Evolutionary conservation across 37 sponge, comb jelly and placozoan genomes (phyloP).

Genomic region (Haliclona indistincta): DNA sequence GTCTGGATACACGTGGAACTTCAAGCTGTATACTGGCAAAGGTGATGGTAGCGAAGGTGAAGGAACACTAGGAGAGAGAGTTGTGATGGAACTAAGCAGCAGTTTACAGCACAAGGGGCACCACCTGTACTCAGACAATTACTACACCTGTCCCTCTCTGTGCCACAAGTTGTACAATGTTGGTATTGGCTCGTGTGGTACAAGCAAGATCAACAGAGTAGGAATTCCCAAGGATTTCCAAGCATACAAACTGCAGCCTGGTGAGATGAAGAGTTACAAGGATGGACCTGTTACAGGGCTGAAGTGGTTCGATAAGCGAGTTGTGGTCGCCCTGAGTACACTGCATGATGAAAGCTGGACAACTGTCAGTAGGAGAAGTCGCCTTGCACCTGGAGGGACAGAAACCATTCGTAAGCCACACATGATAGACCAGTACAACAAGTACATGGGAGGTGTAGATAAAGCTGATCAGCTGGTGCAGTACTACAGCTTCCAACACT

Average conservation of each 20-base stretch:
- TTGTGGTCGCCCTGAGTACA: conserved; percentile 17
- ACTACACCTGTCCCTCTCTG: conserved; percentile 45
- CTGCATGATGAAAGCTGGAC: conserved; percentile 17
- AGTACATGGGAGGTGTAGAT: conserved; percentile 48
- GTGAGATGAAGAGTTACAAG: neutral
- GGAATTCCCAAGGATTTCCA: conserved; percentile 30
- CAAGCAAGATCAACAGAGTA: conserved; percentile 15
- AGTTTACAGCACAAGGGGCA: conserved; percentile 13
- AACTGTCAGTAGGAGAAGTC: neutral
- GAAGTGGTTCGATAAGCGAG: conserved; percentile 37
- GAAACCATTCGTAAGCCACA: conserved; percentile 28
- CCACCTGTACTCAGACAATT: conserved; percentile 43
- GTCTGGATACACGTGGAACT: conserved; percentile 22
- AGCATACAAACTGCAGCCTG: conserved; percentile 1
- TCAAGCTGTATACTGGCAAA: conserved; percentile 20
- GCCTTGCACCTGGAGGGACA: conserved; percentile 3
- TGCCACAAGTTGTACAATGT: neutral
- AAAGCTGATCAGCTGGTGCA: conserved; percentile 24
- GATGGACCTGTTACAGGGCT: conserved; percentile 1
- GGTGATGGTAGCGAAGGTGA: neutral
- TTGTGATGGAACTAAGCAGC: conserved; percentile 5
- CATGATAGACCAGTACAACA: conserved; percentile 29
- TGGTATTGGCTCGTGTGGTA: conserved; percentile 53
- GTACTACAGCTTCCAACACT: conserved; percentile 38
- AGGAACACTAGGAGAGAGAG: neutral